phyloP scores from a whole-genome alignment of 2,888 invertebrate genomes.

The Eilema depressum region DNA sequence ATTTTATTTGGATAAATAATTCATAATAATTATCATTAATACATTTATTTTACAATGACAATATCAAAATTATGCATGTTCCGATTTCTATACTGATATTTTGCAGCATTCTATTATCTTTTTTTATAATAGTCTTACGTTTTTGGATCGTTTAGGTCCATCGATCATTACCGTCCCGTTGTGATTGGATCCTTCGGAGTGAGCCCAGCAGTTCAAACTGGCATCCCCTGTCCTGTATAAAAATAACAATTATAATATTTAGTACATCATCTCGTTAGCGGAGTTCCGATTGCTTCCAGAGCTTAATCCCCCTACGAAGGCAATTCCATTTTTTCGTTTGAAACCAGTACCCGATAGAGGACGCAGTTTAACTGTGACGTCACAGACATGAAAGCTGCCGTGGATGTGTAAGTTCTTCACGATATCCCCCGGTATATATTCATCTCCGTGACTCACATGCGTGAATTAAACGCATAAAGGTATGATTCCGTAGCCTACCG shows the following conservation, averaged over 20 bases:
- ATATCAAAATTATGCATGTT: neutral
- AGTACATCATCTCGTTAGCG: neutral
- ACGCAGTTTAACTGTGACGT: too few species aligned
- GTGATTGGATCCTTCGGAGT: neutral
- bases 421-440: too few species aligned
- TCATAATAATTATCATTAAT: neutral
- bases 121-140: neutral
- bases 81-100: neutral
- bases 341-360: too few species aligned
- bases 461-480: too few species aligned
- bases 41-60: neutral
- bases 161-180: neutral
- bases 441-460: too few species aligned
- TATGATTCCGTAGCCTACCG: too few species aligned
- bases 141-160: neutral
- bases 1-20: too few species aligned
- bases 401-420: too few species aligned
- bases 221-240: slow-evolving; percentile 5
- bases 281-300: neutral
- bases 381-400: too few species aligned
- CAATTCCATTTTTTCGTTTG: too few species aligned
- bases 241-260: neutral
- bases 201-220: slow-evolving; percentile 13
- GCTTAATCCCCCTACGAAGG: too few species aligned
- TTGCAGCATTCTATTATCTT: neutral